Evolutionary conservation across 2,888 invertebrate species (phyloP).

Genomic region (Lacanobia oleracea): DNA sequence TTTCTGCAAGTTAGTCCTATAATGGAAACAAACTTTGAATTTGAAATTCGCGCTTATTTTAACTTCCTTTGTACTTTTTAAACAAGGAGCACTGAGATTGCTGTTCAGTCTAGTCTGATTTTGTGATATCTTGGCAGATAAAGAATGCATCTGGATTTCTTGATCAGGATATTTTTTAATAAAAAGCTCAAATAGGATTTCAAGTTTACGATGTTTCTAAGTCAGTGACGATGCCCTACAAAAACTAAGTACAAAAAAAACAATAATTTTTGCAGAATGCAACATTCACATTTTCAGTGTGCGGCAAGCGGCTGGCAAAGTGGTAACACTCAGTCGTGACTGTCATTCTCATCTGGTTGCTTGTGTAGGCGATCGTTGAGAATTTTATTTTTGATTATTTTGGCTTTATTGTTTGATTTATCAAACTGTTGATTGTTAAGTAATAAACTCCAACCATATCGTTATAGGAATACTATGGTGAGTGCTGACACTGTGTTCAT

Average conservation of each 20-base stretch:
- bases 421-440: conserved; percentile 66
- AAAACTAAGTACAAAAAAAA: neutral
- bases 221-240: neutral
- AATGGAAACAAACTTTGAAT: conserved; percentile 30
- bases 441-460: conserved; percentile 62
- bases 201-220: neutral
- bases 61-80: neutral
- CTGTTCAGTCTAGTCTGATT: neutral
- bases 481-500: conserved; percentile 55
- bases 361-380: conserved; percentile 66
- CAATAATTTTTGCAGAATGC: neutral
- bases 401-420: conserved; percentile 72
- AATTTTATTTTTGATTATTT: conserved; percentile 80
- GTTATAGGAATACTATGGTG: conserved; percentile 79
- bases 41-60: conserved; percentile 52
- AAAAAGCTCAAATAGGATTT: neutral
- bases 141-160: neutral
- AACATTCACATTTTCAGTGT: neutral
- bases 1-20: neutral
- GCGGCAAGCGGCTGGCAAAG: conserved; percentile 31
- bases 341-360: conserved; percentile 84
- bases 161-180: no score
- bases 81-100: neutral
- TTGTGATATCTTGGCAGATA: neutral
- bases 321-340: conserved; percentile 20